Evolutionary conservation across 2,797 vertebrate genomes (phyloP), one percentile per base, ranked within the genome.

Genomic region (Gadopsis marmoratus): DNA sequence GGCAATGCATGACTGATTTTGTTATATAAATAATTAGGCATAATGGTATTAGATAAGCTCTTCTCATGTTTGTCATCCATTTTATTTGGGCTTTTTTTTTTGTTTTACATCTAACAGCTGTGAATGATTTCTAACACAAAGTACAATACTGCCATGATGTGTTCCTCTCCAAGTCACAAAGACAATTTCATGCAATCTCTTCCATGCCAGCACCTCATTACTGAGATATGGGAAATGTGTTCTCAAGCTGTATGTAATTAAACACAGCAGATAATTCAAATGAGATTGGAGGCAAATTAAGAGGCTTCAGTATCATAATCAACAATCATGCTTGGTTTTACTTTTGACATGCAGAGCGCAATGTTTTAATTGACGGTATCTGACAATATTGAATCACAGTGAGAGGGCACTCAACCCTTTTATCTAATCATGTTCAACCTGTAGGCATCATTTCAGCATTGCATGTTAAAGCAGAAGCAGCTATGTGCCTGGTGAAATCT

Each of bases 281-380:
- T 59, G 58, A 62, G 51, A 74, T 48, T 17, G 21, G 53, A 60
- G 67, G 16, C 21, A 67, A 39, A 81, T 71, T 21, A 86, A 81
- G 83, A 83, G 65, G 51, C 72, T 67, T 64, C 12, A 2, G 54
- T 9, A 14, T 81, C 73, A 59, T 53, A 50, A 76, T 59, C 62
- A 82, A 82, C 78, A 88, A 88, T 90, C 84, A 74, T 29, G 58
- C 69, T 71, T 80, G 43, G 87, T 82, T 88, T 82, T 51, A 21
- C 67, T 50, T 60, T 50, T 62, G 45, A 68, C 78, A 19, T 6
- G 66, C 74, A 8, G 68, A 64, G 62, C 73, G 2, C 8, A 1
- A 16, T 9, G 31, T 9, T 53, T 67, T 82, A 76, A 82, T 66
- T 69, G 56, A 53, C 5, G 26, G 17, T 65, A 29, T 81, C 4